These are phyloP conservation scores for Bathynomus jamesi DNA, from an alignment of 1,140 invertebrate species.

Conservation along the genomic window DNA sequence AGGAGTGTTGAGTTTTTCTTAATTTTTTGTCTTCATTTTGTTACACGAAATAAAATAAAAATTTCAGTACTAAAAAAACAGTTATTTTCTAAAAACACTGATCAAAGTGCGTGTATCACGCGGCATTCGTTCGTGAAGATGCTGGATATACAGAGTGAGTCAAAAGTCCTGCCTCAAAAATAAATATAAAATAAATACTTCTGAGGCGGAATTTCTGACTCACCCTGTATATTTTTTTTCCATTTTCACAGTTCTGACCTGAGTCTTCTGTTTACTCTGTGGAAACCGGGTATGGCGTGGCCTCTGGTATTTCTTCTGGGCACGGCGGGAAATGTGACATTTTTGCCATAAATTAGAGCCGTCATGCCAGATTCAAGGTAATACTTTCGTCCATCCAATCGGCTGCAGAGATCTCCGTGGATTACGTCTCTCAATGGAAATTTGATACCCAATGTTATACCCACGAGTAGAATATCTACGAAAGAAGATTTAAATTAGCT, in stretches of 20 bases:
- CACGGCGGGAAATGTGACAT: neutral
- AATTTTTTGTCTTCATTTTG: too few relatives aligned
- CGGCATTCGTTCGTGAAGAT: neutral
- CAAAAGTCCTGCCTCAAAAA: neutral
- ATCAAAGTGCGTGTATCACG: too few relatives aligned
- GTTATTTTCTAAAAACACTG: too few relatives aligned
- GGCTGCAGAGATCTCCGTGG: slow-evolving; percentile 20
- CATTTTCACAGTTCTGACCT: too few relatives aligned
- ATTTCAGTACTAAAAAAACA: too few relatives aligned
- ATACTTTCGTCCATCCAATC: slow-evolving; percentile 15
- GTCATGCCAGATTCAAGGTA: slow-evolving; percentile 19
- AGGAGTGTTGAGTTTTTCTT: too few relatives aligned
- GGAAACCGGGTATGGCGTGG: neutral
- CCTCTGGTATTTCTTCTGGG: neutral
- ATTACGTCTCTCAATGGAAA: slow-evolving; percentile 2
- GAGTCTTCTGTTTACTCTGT: neutral
- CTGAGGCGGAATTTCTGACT: neutral
- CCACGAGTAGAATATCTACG: too few relatives aligned
- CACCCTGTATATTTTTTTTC: neutral
- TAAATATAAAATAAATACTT: neutral
- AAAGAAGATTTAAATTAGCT: too few relatives aligned
- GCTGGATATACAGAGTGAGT: neutral
- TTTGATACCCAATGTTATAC: too few relatives aligned
- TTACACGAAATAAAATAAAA: too few relatives aligned
- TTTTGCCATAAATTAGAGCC: slow-evolving; percentile 13